phyloP scores from a whole-genome alignment of 2,113 vertebrate genomes.

The Gavialis gangeticus region DNA sequence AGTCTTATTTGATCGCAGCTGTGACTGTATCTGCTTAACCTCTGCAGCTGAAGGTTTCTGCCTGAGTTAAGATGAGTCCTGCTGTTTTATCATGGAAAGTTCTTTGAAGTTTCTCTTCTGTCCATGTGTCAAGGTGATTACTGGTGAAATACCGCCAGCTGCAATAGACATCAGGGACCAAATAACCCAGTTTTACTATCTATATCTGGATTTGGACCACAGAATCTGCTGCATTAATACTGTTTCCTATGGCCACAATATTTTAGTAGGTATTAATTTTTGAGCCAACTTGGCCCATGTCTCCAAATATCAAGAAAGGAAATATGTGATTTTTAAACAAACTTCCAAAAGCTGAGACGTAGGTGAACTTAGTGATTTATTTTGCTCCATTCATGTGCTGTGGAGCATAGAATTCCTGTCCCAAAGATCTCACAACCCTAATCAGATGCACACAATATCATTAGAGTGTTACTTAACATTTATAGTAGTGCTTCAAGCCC shows the following conservation, averaged over 20 bases:
- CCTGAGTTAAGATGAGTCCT: neutral
- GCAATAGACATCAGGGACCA: neutral
- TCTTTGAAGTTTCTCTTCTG: constrained; percentile 25
- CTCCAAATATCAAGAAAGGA: neutral
- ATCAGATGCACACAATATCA: neutral
- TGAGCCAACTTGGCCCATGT: neutral
- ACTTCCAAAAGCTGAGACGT: neutral
- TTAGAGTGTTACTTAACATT: neutral
- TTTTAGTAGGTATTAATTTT: neutral
- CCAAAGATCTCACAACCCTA: neutral
- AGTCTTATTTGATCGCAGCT: neutral
- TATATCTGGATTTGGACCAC: neutral
- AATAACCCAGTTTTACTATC: neutral
- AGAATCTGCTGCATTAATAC: neutral
- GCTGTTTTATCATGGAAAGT: neutral
- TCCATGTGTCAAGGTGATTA: constrained; percentile 19
- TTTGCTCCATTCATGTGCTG: neutral
- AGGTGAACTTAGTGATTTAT: neutral
- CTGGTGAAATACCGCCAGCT: constrained; percentile 26
- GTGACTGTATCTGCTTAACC: constrained; percentile 27
- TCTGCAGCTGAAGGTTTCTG: constrained; percentile 18
- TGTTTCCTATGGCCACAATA: neutral
- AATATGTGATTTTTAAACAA: neutral
- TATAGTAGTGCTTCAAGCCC: neutral
- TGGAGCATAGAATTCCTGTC: neutral